Conservation (phyloP, 2,797 vertebrate species). For the Stomatorhinus walkeri region DNA sequence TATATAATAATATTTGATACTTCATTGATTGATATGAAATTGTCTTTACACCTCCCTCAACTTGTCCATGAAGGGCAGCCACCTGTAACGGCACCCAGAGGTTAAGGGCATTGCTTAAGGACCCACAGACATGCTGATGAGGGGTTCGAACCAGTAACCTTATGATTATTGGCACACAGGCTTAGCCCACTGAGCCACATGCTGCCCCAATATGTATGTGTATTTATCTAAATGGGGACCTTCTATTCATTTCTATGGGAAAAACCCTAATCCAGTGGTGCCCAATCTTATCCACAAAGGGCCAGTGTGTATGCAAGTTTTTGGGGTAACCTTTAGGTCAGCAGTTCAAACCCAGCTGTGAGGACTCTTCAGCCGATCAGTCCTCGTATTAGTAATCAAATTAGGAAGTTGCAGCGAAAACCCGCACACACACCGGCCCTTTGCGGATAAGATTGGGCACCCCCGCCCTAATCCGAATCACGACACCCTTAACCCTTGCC, state of each 20-base stretch:
- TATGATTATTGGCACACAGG: not conserved
- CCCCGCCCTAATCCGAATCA: not conserved
- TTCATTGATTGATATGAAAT: not conserved
- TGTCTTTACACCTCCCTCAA: not conserved
- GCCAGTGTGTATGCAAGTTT: no score
- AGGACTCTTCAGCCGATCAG: no score
- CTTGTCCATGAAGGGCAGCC: no score
- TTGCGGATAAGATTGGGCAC: no score
- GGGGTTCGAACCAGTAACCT: not conserved
- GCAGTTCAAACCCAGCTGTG: no score
- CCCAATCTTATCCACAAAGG: no score
- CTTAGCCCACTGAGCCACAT: not conserved
- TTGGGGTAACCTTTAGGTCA: no score
- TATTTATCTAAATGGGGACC: not conserved
- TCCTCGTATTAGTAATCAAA: no score
- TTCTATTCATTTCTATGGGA: not conserved
- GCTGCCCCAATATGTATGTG: not conserved
- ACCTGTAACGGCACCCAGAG: not conserved
- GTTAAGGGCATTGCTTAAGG: no score
- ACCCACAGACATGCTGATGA: no score
- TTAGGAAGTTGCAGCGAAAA: no score
- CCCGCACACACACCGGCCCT: no score
- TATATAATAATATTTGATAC: not conserved
- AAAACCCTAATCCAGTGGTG: not conserved
- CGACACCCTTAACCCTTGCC: not conserved